Evolutionary conservation across 2,888 invertebrate species (phyloP).

Genomic region (Hirtodrosophila cameraria): DNA sequence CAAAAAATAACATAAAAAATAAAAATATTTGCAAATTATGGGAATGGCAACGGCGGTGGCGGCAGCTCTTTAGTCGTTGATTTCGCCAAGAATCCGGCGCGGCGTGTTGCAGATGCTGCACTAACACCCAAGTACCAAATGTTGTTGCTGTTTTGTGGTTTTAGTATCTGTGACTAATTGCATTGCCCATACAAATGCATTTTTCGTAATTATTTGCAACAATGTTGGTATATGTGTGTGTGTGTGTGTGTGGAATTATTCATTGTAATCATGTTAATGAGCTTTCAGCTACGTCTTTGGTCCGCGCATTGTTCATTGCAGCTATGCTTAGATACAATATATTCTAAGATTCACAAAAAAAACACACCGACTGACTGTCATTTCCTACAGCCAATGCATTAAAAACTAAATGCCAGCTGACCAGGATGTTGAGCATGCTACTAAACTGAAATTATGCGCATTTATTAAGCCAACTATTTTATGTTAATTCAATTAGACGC

Average conservation of each 20-base stretch:
- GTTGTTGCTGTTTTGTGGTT: conserved; percentile 26
- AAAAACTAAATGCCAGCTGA: conserved; percentile 65
- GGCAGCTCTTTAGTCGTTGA: conserved; percentile 24
- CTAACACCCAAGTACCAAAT: conserved; percentile 24
- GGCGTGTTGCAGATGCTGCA: conserved; percentile 55
- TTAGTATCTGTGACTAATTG: conserved; percentile 73
- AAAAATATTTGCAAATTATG: conserved; percentile 79
- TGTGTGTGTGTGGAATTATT: conserved; percentile 47
- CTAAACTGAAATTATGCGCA: conserved; percentile 56
- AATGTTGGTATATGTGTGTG: conserved; percentile 51
- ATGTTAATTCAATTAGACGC: conserved; percentile 73
- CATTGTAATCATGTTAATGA: conserved; percentile 77
- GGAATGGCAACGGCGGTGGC: conserved; percentile 67
- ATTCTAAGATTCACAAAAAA: conserved; percentile 39
- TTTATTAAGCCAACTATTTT: conserved; percentile 61
- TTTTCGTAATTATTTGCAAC: conserved; percentile 75
- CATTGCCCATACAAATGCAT: conserved; percentile 71
- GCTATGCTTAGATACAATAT: conserved; percentile 10
- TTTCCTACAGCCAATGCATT: conserved; percentile 47
- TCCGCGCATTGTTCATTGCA: conserved; percentile 25
- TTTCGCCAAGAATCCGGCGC: conserved; percentile 64
- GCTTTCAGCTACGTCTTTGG: conserved; percentile 39
- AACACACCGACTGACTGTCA: conserved; percentile 29
- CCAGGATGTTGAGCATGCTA: conserved; percentile 52
- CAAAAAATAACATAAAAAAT: conserved; percentile 55